Percentiles rank a stretch among this genome's conserved stretches.
phyloP scores from a whole-genome alignment of 2,888 invertebrate species.

The Watsonalla cultraria region DNA sequence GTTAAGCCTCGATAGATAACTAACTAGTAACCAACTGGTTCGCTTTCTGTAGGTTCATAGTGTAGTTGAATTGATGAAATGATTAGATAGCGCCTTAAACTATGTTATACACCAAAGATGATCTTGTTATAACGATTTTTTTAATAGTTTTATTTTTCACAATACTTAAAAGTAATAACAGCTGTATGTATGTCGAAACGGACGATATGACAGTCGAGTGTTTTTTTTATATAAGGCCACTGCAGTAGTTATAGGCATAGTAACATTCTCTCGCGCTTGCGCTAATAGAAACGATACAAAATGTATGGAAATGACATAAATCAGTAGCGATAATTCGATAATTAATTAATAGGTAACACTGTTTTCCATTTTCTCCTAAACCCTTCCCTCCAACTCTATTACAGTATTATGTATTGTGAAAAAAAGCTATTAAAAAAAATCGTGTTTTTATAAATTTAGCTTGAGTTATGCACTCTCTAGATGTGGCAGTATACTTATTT shows the following conservation, averaged over 20 bases:
- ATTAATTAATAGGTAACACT: no score
- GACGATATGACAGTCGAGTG: no score
- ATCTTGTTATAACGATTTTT: conserved; percentile 21
- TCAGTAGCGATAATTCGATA: no score
- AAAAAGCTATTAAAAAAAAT: conserved; percentile 12
- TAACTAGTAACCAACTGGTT: neutral
- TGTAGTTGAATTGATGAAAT: neutral
- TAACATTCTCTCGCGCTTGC: no score
- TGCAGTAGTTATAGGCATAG: no score
- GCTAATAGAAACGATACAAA: no score
- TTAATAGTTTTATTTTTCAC: conserved; percentile 21
- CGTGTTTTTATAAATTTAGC: conserved; percentile 24
- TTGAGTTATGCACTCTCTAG: conserved; percentile 41
- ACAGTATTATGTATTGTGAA: conserved; percentile 14
- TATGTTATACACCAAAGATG: conserved; percentile 12
- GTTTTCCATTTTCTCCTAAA: no score
- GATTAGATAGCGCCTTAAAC: conserved; percentile 17
- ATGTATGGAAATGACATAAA: no score
- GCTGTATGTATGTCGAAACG: neutral
- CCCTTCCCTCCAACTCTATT: no score
- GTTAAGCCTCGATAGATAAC: neutral
- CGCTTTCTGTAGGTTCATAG: neutral
- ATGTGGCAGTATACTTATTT: conserved; percentile 10
- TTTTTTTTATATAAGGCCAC: no score
- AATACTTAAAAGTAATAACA: neutral